These are phyloP conservation scores for Aselliscus stoliczkanus DNA, from an alignment of 2,797 vertebrate genomes.

Conservation along the genomic window DNA sequence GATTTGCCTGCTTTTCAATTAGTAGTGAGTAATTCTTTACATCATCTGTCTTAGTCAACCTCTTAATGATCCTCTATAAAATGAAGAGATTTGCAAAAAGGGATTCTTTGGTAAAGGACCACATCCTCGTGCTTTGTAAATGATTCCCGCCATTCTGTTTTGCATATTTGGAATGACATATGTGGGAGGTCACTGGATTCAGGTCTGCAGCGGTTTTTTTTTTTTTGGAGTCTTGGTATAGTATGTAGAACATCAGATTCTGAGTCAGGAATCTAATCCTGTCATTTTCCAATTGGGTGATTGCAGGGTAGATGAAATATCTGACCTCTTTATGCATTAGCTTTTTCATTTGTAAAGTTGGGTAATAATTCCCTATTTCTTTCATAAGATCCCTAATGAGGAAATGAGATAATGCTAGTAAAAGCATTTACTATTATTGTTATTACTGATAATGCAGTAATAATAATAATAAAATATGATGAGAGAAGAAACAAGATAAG, in stretches of 20 bases:
- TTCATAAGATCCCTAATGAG: conserved; percentile 44
- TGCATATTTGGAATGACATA: not conserved
- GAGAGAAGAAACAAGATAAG: conserved; percentile 17
- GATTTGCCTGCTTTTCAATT: conserved; percentile 34
- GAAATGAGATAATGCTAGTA: conserved; percentile 52
- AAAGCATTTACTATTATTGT: conserved; percentile 39
- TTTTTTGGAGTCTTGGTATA: not conserved
- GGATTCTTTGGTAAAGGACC: not conserved
- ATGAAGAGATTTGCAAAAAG: conserved; percentile 12
- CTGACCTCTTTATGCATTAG: not conserved
- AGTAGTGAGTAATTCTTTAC: conserved; percentile 21
- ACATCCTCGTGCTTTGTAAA: not conserved
- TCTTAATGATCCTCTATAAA: not conserved
- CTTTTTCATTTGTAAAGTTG: conserved; percentile 7
- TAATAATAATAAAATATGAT: conserved; percentile 41
- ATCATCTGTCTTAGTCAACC: conserved; percentile 13
- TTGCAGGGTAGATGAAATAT: not conserved
- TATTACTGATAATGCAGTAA: conserved; percentile 35
- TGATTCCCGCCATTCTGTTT: not conserved
- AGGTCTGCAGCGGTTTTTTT: not conserved
- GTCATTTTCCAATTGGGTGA: not conserved
- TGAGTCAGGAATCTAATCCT: not conserved
- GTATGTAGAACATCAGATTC: not conserved
- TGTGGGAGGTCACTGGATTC: not conserved
- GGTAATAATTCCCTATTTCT: conserved; percentile 31